Conservation (phyloP, 1,140 invertebrate genomes). For the Eumeta japonica region DNA sequence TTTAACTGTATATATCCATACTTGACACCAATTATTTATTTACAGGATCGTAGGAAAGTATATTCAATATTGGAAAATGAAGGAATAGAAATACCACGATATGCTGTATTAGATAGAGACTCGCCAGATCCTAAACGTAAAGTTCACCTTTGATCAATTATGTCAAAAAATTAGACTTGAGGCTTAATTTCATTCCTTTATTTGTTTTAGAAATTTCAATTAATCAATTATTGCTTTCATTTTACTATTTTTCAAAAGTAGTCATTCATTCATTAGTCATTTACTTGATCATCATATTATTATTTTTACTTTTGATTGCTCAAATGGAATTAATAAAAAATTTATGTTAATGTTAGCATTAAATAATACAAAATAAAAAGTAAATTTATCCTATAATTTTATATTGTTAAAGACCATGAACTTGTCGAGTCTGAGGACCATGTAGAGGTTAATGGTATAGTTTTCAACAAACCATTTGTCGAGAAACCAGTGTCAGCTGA, state of each 20-base stretch:
- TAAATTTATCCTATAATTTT: too few relatives aligned
- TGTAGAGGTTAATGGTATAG: conserved; percentile 95
- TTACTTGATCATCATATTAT: too few relatives aligned
- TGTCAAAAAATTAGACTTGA: conserved; percentile 1
- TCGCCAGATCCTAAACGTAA: conserved; percentile 86
- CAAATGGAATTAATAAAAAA: too few relatives aligned
- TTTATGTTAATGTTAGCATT: too few relatives aligned
- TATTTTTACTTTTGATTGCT: too few relatives aligned
- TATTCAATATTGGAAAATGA: conserved; percentile 92
- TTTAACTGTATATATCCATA: background rate
- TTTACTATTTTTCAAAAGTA: too few relatives aligned
- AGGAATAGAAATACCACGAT: conserved; percentile 96
- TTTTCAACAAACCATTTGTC: conserved; percentile 99
- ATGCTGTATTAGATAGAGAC: conserved; percentile 95
- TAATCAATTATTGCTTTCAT: too few relatives aligned
- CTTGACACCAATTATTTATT: conserved; percentile 15
- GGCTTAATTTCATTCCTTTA: conserved; percentile 2
- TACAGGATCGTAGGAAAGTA: conserved; percentile 84
- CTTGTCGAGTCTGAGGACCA: conserved; percentile 97
- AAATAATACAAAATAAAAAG: too few relatives aligned
- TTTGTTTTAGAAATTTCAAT: background rate
- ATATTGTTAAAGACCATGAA: conserved; percentile 81
- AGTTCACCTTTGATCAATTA: conserved; percentile 23
- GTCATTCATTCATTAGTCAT: too few relatives aligned
- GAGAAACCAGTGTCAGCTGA: conserved; percentile 97